Evolutionary conservation across 2,113 vertebrate species (phyloP), one percentile per base, ranked within the genome.

Genomic region (Stomatorhinus ivindoensis): DNA sequence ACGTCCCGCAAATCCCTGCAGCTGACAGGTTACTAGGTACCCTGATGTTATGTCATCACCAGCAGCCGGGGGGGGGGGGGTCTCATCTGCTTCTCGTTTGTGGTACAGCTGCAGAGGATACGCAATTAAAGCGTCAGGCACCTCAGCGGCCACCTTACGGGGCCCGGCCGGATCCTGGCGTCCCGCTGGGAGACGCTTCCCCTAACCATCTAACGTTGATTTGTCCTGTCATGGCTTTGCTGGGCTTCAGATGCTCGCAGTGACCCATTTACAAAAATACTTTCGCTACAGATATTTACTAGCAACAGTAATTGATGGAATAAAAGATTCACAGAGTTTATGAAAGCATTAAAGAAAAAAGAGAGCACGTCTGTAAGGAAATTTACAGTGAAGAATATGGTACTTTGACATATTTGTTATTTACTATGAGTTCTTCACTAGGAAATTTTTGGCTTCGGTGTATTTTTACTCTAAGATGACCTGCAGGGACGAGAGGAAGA

Each of bases 41-140:
- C 89, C 58, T 91, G 88, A 91, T 82, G 89, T 46, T 42, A 80
- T 89, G 90, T 89, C 88, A 90, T 90, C 53, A 87, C 89, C 61
- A 31, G 9, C 61, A 69, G 61, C n/a, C 9, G 55, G 53, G 24
- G 48, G 61, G 44, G 73, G 31, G 85, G 53, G 13, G 2, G 47
- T 9, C 46, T 53, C 89, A 90, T 90, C 86, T 90, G 86, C 69
- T 90, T 88, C 50, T 90, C 7, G 69, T 87, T 89, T 87, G 46
- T 13, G 31, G 46, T 69, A 88, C 3, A 88, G 65, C 47, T 13
- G 27, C 61, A 87, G 19, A 44, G 15, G 65, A 35, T n/a, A 31
- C 13, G 85, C 44, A 69, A n/a, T 76, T 87, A 31, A 58, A 58
- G 35, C 80, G 80, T 47, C 9, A 47, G 39, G 44, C 42, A 47